These are phyloP conservation scores for Caracal caracal DNA, from an alignment of 2,113 vertebrate genomes.

Conservation along the genomic window DNA sequence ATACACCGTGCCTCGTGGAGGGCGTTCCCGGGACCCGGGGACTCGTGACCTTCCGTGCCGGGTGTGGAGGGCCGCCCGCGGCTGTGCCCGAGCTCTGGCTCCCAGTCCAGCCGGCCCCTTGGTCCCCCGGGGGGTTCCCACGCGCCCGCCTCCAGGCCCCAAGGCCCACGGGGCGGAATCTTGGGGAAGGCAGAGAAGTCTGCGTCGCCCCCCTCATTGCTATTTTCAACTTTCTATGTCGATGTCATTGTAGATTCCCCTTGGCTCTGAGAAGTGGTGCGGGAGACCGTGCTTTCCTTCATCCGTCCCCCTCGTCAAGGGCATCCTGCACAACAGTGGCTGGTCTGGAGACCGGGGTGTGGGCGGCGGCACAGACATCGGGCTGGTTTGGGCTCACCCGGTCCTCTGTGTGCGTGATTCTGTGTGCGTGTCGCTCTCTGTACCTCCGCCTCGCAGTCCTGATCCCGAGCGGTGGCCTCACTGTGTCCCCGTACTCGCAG, in stretches of 20 bases:
- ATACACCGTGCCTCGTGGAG: fast-evolving
- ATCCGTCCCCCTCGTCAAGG: not conserved
- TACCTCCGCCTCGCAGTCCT: fast-evolving
- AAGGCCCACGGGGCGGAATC: not conserved
- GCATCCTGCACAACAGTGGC: not conserved
- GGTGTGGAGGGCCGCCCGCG: not conserved
- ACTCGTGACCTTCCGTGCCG: fast-evolving
- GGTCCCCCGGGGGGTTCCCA: fast-evolving
- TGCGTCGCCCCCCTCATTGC: fast-evolving
- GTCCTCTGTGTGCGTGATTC: not conserved
- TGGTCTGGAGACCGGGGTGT: fast-evolving
- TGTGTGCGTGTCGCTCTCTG: no score
- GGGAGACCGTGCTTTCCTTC: fast-evolving
- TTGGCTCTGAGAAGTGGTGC: fast-evolving
- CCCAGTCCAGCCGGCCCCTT: no score
- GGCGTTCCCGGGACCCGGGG: not conserved
- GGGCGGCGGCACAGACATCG: fast-evolving
- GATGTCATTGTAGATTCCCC: fast-evolving
- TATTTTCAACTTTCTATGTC: not conserved
- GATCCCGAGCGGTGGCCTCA: fast-evolving
- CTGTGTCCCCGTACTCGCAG: fast-evolving
- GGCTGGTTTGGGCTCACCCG: no score
- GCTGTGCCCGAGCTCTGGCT: fast-evolving
- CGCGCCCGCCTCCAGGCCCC: no score
- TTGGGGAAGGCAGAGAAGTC: not conserved